phyloP scores from a whole-genome alignment of 2,113 vertebrate species.

The Hippoglossus stenolepis region DNA sequence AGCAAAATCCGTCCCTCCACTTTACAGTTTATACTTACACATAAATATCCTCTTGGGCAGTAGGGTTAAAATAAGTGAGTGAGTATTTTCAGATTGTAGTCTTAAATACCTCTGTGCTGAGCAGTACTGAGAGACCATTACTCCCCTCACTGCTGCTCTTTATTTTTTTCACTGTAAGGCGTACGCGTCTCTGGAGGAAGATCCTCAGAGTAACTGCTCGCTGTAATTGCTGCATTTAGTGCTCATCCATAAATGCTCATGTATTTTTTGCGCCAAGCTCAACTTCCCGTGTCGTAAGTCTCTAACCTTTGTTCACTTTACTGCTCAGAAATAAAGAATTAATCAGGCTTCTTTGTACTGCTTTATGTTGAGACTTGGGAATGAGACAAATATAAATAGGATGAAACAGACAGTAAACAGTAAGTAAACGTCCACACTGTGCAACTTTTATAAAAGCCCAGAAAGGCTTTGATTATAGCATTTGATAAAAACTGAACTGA shows the following conservation, averaged over 20 bases:
- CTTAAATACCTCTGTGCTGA: constrained; percentile 33
- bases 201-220: constrained; percentile 32
- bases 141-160: constrained; percentile 10
- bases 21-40: not conserved
- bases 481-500: no score
- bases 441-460: no score
- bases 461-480: no score
- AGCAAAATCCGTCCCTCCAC: not conserved
- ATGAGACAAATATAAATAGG: no score
- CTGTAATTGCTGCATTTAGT: constrained; percentile 31
- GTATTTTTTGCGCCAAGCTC: not conserved
- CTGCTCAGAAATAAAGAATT: no score
- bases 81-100: not conserved
- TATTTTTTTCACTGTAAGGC: constrained; percentile 9
- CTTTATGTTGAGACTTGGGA: no score
- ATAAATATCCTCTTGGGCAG: not conserved
- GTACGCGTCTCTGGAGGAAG: constrained; percentile 7
- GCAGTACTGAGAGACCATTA: constrained; percentile 11
- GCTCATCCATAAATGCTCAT: constrained; percentile 44
- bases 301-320: constrained; percentile 3
- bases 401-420: no score
- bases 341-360: no score
- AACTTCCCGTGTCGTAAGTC: not conserved
- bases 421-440: no score
- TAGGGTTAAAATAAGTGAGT: constrained; percentile 7